Percentiles rank a stretch among this genome's conserved stretches.
These are phyloP conservation scores for Caracal caracal DNA, from an alignment of 2,113 vertebrate species.

Conservation along the genomic window DNA sequence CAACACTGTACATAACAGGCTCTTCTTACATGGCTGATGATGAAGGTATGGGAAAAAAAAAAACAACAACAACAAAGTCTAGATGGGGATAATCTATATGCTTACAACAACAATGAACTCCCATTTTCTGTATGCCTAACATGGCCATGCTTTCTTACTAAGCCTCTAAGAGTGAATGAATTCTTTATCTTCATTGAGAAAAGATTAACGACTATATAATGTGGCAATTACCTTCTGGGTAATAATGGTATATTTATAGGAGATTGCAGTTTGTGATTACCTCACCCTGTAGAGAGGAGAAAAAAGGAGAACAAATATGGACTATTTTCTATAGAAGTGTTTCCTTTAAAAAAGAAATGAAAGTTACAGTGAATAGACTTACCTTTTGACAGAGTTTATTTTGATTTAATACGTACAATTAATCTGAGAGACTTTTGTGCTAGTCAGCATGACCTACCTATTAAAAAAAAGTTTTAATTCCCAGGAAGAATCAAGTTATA, in stretches of 20 bases:
- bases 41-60: conserved; percentile 14
- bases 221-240: conserved; percentile 61
- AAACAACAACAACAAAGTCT: background rate
- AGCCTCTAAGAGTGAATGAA: conserved; percentile 55
- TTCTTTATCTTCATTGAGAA: conserved; percentile 63
- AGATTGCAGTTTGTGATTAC: conserved; percentile 65
- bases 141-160: conserved; percentile 17
- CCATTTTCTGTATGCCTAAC: conserved; percentile 31
- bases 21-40: background rate
- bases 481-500: background rate
- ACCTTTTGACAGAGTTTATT: conserved; percentile 27
- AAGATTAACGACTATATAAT: conserved; percentile 68
- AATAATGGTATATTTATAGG: conserved; percentile 64
- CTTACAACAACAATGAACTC: conserved; percentile 24
- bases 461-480: background rate
- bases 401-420: conserved; percentile 51
- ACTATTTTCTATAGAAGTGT: conserved; percentile 36
- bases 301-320: conserved; percentile 36
- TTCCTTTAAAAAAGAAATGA: conserved; percentile 39
- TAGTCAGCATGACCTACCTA: background rate
- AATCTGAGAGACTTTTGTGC: conserved; percentile 36
- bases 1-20: background rate
- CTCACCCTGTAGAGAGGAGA: conserved; percentile 12
- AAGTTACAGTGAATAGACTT: conserved; percentile 38
- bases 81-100: conserved; percentile 35